Evolutionary conservation across 2,888 invertebrate species (phyloP), one percentile per base, ranked within the genome.

Genomic region (Lasius platythorax): DNA sequence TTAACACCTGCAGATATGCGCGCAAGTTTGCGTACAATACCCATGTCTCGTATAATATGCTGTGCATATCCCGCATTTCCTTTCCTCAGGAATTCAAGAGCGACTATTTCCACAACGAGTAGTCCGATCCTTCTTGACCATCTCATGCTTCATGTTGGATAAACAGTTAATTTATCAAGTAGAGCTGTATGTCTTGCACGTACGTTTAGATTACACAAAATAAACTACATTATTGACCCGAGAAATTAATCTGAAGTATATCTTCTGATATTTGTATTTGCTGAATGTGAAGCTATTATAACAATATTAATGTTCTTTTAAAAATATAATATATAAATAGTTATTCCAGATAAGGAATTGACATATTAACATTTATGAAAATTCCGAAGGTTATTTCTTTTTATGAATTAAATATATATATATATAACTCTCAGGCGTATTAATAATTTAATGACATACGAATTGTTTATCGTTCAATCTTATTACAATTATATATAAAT

Each of bases 11-110:
- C 61, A 61, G 72, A 28, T 28, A 61, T 43, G 12, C 53, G 53
- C 53, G 53, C 61, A 30, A 70, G 70, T 70, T 70, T 18, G 12
- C 18, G 43, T 23, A n/a, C 73, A 40, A 78, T 68, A 67, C 5
- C 53, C 37, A 15, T 23, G 68, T 8, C 37, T 18, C n/a, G n/a
- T 58, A 70, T 12, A 70, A 53, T n/a, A 30, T 70, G 33, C 61
- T 46, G 61, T 61, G 61, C 79, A 72, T 63, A 81, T 72, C 46
- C 79, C 30, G 30, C 72, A 81, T 81, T 81, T 81, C 72, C 70
- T 81, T 81, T 72, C 46, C 28, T 43, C 79, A 72, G 37, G 61
- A 61, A 81, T 81, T 72, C 61, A 37, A 63, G 70, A 30, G 72
- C 30, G 56, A 78, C 43, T 68, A 68, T 68, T 3, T 43, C 28